A percentile compares a stretch with the other conserved stretches of the same genome.
These are phyloP conservation scores for Scomber scombrus DNA, from an alignment of 2,113 vertebrate species.

Conservation along the genomic window DNA sequence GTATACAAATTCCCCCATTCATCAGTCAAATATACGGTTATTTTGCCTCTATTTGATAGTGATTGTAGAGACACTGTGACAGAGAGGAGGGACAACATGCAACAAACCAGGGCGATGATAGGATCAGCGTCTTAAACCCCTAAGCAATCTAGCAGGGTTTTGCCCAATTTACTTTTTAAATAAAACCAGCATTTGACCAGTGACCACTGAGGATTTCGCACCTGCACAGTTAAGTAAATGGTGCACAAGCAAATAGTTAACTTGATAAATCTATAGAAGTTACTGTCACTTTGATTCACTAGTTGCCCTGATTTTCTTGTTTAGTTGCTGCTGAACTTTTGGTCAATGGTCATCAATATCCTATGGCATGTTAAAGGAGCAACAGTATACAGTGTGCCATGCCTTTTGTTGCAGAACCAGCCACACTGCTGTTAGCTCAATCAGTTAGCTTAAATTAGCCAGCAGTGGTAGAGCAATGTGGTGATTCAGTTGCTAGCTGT, in stretches of 20 bases:
- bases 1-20: background rate
- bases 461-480: constrained; percentile 29
- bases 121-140: no score
- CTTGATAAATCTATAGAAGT: background rate
- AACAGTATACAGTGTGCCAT: background rate
- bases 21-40: background rate
- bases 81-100: no score
- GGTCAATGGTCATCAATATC: background rate
- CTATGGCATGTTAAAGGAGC: background rate
- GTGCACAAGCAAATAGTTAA: background rate
- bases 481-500: constrained; percentile 51
- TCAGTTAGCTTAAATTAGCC: constrained; percentile 67
- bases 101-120: no score
- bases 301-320: background rate
- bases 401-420: constrained; percentile 36
- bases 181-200: background rate
- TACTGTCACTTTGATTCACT: background rate
- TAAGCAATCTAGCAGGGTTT: no score
- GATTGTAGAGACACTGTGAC: no score
- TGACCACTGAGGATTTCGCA: background rate
- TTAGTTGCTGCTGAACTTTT: constrained; percentile 1
- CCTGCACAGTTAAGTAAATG: background rate
- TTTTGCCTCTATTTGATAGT: no score
- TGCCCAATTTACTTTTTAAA: background rate
- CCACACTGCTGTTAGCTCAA: constrained; percentile 54